Evolutionary conservation across 2,888 invertebrate genomes (phyloP).

Genomic region (Dynastes maya): DNA sequence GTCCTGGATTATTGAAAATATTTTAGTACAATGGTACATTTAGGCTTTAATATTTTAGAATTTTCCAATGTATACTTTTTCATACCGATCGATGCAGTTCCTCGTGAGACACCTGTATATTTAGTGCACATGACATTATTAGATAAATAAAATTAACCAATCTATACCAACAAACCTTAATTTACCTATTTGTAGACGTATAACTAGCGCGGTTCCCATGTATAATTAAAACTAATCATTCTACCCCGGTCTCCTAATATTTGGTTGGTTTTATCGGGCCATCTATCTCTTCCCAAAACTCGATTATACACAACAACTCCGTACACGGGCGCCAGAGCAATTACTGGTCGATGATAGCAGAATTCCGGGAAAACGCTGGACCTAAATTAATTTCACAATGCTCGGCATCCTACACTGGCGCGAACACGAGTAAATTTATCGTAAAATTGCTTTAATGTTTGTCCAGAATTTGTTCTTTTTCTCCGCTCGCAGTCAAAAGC

Average conservation of each 20-base stretch:
- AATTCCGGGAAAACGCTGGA: neutral
- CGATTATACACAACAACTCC: neutral
- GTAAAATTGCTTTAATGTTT: conserved; percentile 30
- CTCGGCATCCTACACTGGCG: neutral
- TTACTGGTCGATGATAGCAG: conserved; percentile 8
- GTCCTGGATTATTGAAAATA: too few relatives aligned
- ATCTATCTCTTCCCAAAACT: neutral
- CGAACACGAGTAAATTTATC: conserved; percentile 33
- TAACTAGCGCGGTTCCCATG: neutral
- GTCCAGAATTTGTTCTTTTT: conserved; percentile 14
- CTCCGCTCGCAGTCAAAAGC: neutral
- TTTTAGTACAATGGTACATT: too few relatives aligned
- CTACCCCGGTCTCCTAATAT: neutral
- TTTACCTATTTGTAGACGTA: neutral
- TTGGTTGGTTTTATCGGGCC: neutral
- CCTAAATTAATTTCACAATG: conserved; percentile 10
- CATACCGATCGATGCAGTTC: too few relatives aligned
- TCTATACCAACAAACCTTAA: neutral
- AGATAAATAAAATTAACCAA: neutral
- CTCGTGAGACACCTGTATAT: too few relatives aligned
- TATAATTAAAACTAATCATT: neutral
- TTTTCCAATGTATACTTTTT: too few relatives aligned
- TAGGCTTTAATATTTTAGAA: too few relatives aligned
- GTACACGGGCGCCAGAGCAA: neutral
- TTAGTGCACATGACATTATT: too few relatives aligned